A percentile compares a stretch with the other conserved stretches of the same genome.
Evolutionary conservation across 1,140 invertebrate genomes (phyloP).

Genomic region (Ladona fulva): DNA sequence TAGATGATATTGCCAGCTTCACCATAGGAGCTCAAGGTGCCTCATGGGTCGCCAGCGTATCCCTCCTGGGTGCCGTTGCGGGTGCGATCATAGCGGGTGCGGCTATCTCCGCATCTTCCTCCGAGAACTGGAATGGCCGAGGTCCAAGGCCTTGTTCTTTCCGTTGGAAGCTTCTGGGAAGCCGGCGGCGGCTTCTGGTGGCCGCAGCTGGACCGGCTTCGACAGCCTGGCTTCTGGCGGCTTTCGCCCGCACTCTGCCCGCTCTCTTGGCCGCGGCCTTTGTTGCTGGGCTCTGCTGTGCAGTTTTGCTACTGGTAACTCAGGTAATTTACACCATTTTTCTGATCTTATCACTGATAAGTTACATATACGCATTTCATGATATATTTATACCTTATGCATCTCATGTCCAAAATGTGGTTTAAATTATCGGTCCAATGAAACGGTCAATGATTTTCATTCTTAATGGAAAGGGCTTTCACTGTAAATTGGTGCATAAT

Average conservation of each 20-base stretch:
- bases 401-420: no score
- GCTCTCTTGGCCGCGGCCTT: conserved; percentile 69
- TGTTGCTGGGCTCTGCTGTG: conserved; percentile 67
- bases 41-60: conserved; percentile 72
- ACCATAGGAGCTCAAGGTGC: conserved; percentile 60
- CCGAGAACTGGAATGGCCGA: not conserved
- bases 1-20: conserved; percentile 21
- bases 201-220: conserved; percentile 61
- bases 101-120: not conserved
- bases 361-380: no score
- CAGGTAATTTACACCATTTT: conserved; percentile 52
- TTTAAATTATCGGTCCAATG: no score
- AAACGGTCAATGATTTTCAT: no score
- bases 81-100: not conserved
- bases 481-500: no score
- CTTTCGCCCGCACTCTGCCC: conserved; percentile 61
- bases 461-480: no score
- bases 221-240: conserved; percentile 63
- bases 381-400: no score
- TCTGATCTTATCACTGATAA: no score
- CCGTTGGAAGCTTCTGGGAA: conserved; percentile 45
- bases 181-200: conserved; percentile 56
- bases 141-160: not conserved
- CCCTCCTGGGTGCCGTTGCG: conserved; percentile 50
- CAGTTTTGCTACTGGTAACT: conserved; percentile 66